A percentile compares a stretch with the other conserved stretches of the same genome.
These are phyloP conservation scores for Hipparchia sbordonii DNA, from an alignment of 2,888 invertebrate species.

Conservation along the genomic window DNA sequence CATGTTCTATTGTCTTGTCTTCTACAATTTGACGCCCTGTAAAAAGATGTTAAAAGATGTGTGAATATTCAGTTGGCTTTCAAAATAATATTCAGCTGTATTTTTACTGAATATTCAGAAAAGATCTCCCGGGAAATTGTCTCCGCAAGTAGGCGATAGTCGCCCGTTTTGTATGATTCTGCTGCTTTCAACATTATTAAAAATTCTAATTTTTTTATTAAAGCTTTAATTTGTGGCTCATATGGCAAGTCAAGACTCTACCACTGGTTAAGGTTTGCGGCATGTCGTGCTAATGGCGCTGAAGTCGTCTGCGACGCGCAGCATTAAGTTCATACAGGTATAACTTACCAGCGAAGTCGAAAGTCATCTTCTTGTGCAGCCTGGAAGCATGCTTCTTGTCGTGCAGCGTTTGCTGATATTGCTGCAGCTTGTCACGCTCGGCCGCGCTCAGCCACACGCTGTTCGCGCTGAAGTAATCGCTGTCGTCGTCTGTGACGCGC, in stretches of 20 bases:
- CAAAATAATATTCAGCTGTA: background rate
- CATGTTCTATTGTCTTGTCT: conserved; percentile 66
- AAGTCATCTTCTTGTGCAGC: conserved; percentile 85
- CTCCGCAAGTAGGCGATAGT: too few species aligned
- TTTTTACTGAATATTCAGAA: too few species aligned
- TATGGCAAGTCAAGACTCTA: too few species aligned
- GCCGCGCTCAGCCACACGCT: conserved; percentile 91
- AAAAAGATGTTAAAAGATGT: background rate
- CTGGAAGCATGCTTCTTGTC: conserved; percentile 87
- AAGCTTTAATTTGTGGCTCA: too few species aligned
- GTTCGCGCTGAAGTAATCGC: conserved; percentile 94
- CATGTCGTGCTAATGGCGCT: conserved; percentile 87
- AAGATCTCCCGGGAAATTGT: too few species aligned
- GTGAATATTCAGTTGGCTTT: background rate
- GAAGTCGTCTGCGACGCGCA: conserved; percentile 94
- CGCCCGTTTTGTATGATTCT: too few species aligned
- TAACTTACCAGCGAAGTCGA: conserved; percentile 87
- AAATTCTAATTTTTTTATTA: too few species aligned
- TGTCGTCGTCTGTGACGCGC: conserved; percentile 95
- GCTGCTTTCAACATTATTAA: too few species aligned
- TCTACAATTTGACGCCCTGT: conserved; percentile 74
- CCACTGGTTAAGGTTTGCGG: conserved; percentile 25
- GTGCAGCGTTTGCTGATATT: conserved; percentile 86
- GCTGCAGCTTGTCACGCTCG: conserved; percentile 86
- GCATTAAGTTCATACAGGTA: too few species aligned